Conservation (phyloP, 2,113 vertebrate species). For the Ploceus nigricollis region DNA sequence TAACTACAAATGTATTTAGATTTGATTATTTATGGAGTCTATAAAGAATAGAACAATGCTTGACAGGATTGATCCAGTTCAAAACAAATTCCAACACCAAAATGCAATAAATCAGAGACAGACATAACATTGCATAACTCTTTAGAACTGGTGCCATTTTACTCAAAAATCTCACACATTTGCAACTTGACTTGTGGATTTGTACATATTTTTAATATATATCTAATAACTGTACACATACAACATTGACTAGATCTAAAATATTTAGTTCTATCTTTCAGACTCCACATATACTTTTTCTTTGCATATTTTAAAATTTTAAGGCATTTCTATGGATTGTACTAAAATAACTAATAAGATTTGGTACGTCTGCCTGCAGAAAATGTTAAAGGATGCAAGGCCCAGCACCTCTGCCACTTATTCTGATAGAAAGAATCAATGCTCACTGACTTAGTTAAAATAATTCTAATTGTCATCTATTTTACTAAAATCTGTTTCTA, state of each 20-base stretch:
- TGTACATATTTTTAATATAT: not conserved
- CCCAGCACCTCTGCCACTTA: accelerated
- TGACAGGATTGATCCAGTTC: not conserved
- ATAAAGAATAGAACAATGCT: not conserved
- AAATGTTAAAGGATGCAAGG: not conserved
- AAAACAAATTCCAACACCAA: not conserved
- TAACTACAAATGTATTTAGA: conserved; percentile 44
- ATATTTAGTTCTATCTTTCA: not conserved
- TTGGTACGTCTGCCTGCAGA: not conserved
- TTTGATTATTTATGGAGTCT: not conserved
- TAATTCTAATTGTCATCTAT: not conserved
- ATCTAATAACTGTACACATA: not conserved
- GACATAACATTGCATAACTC: not conserved
- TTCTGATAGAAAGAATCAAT: not conserved
- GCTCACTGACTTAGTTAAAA: not conserved
- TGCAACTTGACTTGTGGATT: not conserved
- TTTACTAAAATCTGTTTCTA: not conserved
- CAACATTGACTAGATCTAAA: not conserved
- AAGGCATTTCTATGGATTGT: not conserved
- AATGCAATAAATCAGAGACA: not conserved
- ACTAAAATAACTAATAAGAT: not conserved
- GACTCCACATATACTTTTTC: not conserved
- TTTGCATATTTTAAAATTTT: not conserved
- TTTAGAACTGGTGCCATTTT: not conserved
- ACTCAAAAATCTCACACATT: not conserved